A percentile compares a stretch with the other conserved stretches of the same genome.
Evolutionary conservation across 2,888 invertebrate genomes (phyloP).

Genomic region (Oxytorus armatus): DNA sequence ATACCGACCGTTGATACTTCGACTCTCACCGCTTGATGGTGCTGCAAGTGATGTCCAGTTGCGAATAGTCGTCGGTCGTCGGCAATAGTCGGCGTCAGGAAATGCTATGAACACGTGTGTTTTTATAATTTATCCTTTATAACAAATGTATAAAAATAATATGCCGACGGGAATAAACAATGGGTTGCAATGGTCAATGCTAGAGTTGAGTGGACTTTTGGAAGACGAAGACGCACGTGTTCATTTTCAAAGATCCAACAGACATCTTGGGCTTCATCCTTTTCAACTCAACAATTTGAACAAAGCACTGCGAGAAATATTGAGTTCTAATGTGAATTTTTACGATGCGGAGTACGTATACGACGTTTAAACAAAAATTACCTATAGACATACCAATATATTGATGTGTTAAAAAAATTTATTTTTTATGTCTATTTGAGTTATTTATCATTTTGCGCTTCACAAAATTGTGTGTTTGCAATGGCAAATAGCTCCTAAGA

Average conservation of each 20-base stretch:
- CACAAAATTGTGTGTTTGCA: no score
- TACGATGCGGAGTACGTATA: constrained; percentile 87
- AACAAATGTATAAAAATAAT: constrained; percentile 64
- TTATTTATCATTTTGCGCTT: no score
- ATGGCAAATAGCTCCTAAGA: no score
- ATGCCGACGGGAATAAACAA: constrained; percentile 71
- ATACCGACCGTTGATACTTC: no score
- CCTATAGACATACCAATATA: background rate
- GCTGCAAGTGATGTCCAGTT: no score
- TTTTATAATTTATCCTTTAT: no score
- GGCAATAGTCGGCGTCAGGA: no score
- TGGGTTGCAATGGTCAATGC: constrained; percentile 76
- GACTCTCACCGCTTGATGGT: no score
- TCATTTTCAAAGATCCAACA: constrained; percentile 85
- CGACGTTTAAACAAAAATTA: background rate
- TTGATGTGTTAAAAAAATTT: background rate
- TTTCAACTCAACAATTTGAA: constrained; percentile 87
- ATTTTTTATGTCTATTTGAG: background rate
- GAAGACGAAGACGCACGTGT: constrained; percentile 87
- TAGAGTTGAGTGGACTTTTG: constrained; percentile 86
- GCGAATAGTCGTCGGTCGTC: no score
- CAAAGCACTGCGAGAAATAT: constrained; percentile 86
- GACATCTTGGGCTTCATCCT: constrained; percentile 88
- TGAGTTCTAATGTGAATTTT: constrained; percentile 87
- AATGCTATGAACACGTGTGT: no score